Evolutionary conservation across 2,113 vertebrate species (phyloP).

Genomic region (Oophaga pumilio): DNA sequence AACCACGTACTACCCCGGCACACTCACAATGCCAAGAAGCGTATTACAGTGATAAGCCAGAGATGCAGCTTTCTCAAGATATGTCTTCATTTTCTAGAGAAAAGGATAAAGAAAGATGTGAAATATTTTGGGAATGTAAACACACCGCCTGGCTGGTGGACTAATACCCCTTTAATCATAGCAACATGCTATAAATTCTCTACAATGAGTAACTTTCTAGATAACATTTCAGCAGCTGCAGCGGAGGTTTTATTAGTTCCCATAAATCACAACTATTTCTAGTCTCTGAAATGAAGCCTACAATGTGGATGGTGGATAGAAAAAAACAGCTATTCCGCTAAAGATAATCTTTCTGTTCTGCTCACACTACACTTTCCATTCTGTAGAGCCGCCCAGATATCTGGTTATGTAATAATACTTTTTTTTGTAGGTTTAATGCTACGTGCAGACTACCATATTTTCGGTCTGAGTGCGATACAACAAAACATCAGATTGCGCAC

Average conservation of each 20-base stretch:
- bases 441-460: no score
- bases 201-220: conserved; percentile 1
- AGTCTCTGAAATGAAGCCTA: neutral
- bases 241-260: neutral
- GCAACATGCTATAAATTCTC: neutral
- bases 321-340: neutral
- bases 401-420: neutral
- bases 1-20: neutral
- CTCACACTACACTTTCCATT: neutral
- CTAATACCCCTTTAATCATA: neutral
- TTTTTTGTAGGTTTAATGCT: no score
- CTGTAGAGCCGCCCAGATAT: neutral
- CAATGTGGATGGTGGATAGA: neutral
- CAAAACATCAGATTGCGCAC: no score
- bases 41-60: neutral
- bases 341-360: neutral
- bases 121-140: conserved; percentile 1
- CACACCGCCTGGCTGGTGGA: neutral
- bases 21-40: neutral
- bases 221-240: neutral
- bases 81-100: neutral
- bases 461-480: no score
- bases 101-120: neutral
- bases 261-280: neutral
- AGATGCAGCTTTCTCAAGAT: neutral